Evolutionary conservation across 2,888 invertebrate genomes (phyloP), one percentile per base, ranked within the genome.

Genomic region (Prosopocoilus inquinatus): DNA sequence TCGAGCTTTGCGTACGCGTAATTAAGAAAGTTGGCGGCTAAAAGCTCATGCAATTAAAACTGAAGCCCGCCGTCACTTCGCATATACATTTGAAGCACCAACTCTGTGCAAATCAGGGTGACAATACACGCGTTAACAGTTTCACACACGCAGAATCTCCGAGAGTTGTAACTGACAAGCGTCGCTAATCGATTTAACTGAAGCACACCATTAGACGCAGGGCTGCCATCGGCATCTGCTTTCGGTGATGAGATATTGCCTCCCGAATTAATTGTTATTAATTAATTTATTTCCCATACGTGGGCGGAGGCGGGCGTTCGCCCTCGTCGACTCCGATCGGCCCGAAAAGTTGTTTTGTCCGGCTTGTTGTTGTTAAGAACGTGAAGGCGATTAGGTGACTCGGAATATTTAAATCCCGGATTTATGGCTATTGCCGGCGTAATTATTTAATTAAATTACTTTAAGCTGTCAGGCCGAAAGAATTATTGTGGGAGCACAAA

Each of bases 171-270:
- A 69, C 67, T 69, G 71, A 71, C 70, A 71, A 70, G 67, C 70
- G 64, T 62, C 60, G 60, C 64, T 67, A 70, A 71, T 70, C 68
- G 69, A 67, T 70, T 70, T 67, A 68, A 64, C 66, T 65, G 66
- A 65, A 67, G 70, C 65, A 65, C 64, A 69, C 69, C 66, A 69
- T 70, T 69, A 70, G 69, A 67, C 66, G 64, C 67, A 66, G 67
- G 35, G 64, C 68, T 70, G 70, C 71, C 70, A 71, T 67, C 68
- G 66, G 69, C 69, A 70, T 68, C 67, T 70, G 70, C 64, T 67
- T 60, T 64, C 58, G 55, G 62, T 59, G 62, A 67, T 66, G 68
- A 67, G 63, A 66, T 68, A 69, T 66, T 64, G 64, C 64, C 56
- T 61, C 61, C 61, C 35, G 67, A 68, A 69, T 70, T 69, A 70